Conservation (phyloP, 1,140 invertebrate species). For the Elymnias hypermnestra region DNA sequence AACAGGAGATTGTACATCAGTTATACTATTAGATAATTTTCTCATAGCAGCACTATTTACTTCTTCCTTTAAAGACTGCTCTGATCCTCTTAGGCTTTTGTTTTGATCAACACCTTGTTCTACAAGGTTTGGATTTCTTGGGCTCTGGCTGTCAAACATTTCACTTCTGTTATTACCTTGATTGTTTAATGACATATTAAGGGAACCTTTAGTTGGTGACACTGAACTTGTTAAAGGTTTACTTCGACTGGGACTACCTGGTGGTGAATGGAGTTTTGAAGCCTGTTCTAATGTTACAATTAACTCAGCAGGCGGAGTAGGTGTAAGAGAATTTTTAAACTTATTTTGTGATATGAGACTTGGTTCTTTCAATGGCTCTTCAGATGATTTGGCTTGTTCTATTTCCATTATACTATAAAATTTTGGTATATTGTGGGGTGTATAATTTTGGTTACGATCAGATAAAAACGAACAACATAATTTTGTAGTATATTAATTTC, state of each 20-base stretch:
- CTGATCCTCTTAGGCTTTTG: no score
- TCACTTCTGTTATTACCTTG: slow-evolving; percentile 14
- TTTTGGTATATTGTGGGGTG: no score
- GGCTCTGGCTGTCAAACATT: no score
- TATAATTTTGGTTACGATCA: no score
- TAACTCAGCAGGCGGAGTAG: background rate
- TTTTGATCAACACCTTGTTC: no score
- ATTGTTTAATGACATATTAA: slow-evolving; percentile 21
- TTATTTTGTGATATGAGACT: slow-evolving; percentile 11
- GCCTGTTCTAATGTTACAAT: no score
- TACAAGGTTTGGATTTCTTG: no score
- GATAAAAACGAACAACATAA: no score
- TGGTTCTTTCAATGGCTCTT: slow-evolving; percentile 14
- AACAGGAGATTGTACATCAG: slow-evolving; percentile 23
- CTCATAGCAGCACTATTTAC: no score
- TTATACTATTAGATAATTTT: no score
- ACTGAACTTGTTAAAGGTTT: slow-evolving; percentile 2
- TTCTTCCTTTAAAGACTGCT: no score
- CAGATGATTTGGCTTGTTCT: slow-evolving; percentile 11
- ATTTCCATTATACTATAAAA: slow-evolving; percentile 31
- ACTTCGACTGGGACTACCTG: slow-evolving; percentile 1
- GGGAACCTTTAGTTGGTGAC: slow-evolving; percentile 20
- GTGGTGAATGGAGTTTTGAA: slow-evolving; percentile 11
- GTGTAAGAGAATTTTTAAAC: slow-evolving; percentile 1
- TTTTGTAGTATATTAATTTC: slow-evolving; percentile 13